Percentiles rank a stretch among this genome's conserved stretches.
phyloP scores from a whole-genome alignment of 2,888 invertebrate genomes.

The Trichopoda pennipes region DNA sequence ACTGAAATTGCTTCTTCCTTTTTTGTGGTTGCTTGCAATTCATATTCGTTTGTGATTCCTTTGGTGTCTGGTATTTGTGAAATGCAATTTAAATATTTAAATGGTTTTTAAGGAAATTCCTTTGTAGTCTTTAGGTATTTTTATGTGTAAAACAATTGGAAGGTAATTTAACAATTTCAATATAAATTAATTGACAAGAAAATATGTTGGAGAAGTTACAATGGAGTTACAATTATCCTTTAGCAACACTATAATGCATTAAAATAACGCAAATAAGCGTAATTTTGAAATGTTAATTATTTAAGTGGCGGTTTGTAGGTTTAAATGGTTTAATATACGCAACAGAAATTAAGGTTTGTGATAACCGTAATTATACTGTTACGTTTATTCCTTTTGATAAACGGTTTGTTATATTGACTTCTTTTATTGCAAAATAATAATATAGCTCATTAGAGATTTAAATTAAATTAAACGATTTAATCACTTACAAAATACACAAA shows the following conservation, averaged over 20 bases:
- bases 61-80: neutral
- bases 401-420: too few species aligned
- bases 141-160: slow-evolving; percentile 10
- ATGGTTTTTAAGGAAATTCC: slow-evolving; percentile 27
- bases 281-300: neutral
- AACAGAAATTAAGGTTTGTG: too few species aligned
- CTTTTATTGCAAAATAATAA: too few species aligned
- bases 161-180: slow-evolving; percentile 46
- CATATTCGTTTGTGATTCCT: neutral
- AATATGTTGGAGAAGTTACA: slow-evolving; percentile 1
- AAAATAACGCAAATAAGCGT: too few species aligned
- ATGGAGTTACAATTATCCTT: neutral
- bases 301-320: neutral
- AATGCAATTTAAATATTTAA: slow-evolving; percentile 26
- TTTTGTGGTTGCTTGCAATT: neutral
- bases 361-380: too few species aligned
- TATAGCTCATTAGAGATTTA: too few species aligned
- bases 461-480: too few species aligned
- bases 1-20: slow-evolving; percentile 2
- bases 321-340: too few species aligned
- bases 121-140: slow-evolving; percentile 5
- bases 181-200: slow-evolving; percentile 41
- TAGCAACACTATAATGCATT: too few species aligned
- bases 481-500: too few species aligned
- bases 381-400: too few species aligned